Base-by-base conservation (phyloP, 2,113 vertebrate genomes). In the Rallus limicola region DNA sequence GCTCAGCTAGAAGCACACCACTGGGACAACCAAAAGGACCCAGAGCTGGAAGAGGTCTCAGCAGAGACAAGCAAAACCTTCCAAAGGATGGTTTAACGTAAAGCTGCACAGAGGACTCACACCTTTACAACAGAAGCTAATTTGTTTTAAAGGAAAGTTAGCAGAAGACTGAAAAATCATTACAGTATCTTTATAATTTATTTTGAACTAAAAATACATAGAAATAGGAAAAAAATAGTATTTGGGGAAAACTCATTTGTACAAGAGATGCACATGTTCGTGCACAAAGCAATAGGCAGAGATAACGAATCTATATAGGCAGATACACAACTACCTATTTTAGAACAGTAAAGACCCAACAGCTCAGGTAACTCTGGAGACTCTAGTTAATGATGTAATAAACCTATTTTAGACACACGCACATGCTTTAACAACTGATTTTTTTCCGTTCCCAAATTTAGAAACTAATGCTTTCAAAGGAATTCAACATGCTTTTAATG, bases 81-180 rank as follows among this genome's bases (percentile, higher is more conserved):
- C 3, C 0, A 11, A 5, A 59, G 60, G 33, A 29, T 12, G 24
- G 7, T 9, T 3, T 5, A 50, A 48, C 14, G 28, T 13, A 25
- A 48, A 79, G 26, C n/a, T 53, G n/a, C 18, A 17, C 15, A 36
- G 26, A 55, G 20, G 31, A 48, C 33, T 69, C 12, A 3, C 4
- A 11, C 6, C 14, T 77, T 50, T 70, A 4, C 13, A 64, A 28
- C 10, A 15, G 40, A 53, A 55, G 58, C 42, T 56, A 48, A 79
- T 19, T n/a, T n/a, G 36, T 38, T 58, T 16, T 3, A 70, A 64
- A 87, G 40, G 23, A 28, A 53, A 48, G 28, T 46, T 28, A 36
- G 28, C 17, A 58, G 29, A 46, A 70, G 21, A 75, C 18, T 46
- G 44, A 53, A 80, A 75, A 80, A 68, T 46, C n/a, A 20, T 58